These are phyloP conservation scores for Cyclophora punctaria DNA, from an alignment of 2,888 invertebrate genomes.

Conservation along the genomic window DNA sequence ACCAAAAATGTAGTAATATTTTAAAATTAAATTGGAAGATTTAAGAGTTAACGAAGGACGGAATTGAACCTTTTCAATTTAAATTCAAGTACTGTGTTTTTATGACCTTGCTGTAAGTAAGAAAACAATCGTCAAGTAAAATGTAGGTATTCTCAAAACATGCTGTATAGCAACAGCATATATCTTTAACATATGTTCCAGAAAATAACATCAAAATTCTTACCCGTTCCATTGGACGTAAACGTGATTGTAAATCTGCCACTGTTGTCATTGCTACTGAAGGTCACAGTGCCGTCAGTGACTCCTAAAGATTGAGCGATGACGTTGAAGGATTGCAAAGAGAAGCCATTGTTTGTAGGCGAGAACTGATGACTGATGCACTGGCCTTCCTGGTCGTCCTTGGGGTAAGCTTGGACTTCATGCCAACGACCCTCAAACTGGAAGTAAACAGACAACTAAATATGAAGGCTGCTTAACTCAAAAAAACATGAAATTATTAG, in stretches of 20 bases:
- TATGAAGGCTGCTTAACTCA: too few species aligned
- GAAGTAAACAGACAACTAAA: background rate
- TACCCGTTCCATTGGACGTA: constrained; percentile 12
- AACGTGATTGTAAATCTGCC: constrained; percentile 15
- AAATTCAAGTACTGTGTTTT: too few species aligned
- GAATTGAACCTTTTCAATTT: too few species aligned
- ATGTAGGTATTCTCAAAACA: too few species aligned
- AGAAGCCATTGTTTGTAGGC: constrained; percentile 7
- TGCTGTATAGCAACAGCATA: too few species aligned
- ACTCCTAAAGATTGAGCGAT: constrained; percentile 19
- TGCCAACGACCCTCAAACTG: constrained; percentile 27
- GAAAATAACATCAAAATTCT: background rate
- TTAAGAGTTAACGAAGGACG: too few species aligned
- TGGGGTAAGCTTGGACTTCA: constrained; percentile 27
- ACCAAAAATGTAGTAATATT: too few species aligned
- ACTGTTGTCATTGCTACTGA: constrained; percentile 12
- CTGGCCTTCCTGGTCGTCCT: constrained; percentile 24
- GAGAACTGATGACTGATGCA: constrained; percentile 26
- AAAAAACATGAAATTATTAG: too few species aligned
- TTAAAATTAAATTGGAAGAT: too few species aligned
- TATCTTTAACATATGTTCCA: too few species aligned
- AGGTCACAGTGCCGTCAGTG: constrained; percentile 16
- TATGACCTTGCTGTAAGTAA: too few species aligned
- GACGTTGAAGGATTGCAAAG: constrained; percentile 26
- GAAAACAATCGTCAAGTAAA: too few species aligned